phyloP scores from a whole-genome alignment of 2,888 invertebrate genomes.

The Liposcelis brunnea region DNA sequence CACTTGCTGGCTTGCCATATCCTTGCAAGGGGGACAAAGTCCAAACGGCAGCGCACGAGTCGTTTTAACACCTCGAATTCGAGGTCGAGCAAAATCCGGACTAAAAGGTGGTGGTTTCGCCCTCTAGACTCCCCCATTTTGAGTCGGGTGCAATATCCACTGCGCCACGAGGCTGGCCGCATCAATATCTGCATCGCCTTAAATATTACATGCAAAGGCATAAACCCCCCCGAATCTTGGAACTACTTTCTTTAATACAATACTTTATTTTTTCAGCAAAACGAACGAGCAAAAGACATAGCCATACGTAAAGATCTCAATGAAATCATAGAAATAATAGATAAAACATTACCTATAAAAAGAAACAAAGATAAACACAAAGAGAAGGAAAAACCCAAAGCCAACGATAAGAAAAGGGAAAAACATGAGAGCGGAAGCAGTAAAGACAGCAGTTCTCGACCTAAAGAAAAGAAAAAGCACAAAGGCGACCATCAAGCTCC shows the following conservation, averaged over 20 bases:
- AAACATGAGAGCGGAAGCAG: slow-evolving; percentile 23
- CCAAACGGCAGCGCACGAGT: no score
- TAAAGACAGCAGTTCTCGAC: slow-evolving; percentile 24
- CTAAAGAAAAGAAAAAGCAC: slow-evolving; percentile 29
- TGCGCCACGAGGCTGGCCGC: no score
- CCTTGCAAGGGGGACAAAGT: no score
- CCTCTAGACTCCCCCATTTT: no score
- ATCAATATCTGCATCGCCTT: no score
- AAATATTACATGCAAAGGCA: no score
- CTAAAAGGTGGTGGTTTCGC: no score
- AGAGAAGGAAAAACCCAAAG: slow-evolving; percentile 24
- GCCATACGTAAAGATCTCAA: slow-evolving; percentile 69
- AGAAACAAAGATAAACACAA: slow-evolving; percentile 22
- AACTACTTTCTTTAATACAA: background rate
- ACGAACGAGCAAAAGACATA: slow-evolving; percentile 78
- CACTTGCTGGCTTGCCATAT: no score
- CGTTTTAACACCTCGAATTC: no score
- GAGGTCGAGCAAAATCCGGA: no score
- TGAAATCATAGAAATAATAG: slow-evolving; percentile 67
- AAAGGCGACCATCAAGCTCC: slow-evolving; percentile 37
- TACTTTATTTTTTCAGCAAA: slow-evolving; percentile 34
- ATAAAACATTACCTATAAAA: slow-evolving; percentile 22
- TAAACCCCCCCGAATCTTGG: no score
- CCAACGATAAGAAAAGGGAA: slow-evolving; percentile 19
- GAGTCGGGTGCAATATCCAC: no score